Evolutionary conservation across 2,113 vertebrate genomes (phyloP).

Genomic region (Oophaga pumilio): DNA sequence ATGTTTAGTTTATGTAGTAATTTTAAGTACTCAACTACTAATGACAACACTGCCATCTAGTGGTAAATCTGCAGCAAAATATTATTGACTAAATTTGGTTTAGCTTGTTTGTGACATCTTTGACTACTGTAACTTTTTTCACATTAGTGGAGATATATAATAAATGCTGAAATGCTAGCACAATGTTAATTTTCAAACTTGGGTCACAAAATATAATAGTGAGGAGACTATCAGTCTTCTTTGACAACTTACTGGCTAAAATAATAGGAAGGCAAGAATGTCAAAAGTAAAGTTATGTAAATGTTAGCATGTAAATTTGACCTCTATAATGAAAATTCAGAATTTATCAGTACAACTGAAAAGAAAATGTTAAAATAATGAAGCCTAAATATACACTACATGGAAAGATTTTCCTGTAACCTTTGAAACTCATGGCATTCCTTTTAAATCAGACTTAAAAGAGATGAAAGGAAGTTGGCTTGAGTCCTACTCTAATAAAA

Average conservation of each 20-base stretch:
- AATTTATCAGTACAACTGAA: neutral
- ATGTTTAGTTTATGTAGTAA: neutral
- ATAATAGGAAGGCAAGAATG: neutral
- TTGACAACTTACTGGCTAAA: neutral
- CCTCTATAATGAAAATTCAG: neutral
- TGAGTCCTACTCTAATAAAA: slow-evolving; percentile 24
- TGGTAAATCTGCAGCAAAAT: neutral
- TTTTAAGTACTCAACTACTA: neutral
- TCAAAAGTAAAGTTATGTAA: neutral
- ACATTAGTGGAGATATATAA: too few relatives aligned
- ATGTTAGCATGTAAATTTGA: neutral
- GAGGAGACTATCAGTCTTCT: neutral
- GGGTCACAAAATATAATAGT: neutral
- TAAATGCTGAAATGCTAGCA: neutral
- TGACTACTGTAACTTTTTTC: too few relatives aligned
- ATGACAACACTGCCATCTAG: slow-evolving; percentile 5
- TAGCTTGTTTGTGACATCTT: neutral
- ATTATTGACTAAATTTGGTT: neutral
- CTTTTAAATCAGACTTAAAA: slow-evolving; percentile 33
- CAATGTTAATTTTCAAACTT: neutral
- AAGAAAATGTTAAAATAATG: neutral
- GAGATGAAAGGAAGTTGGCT: slow-evolving; percentile 30
- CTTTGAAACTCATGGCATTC: slow-evolving; percentile 18
- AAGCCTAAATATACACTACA: neutral
- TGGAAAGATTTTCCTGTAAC: neutral